phyloP scores from a whole-genome alignment of 2,113 vertebrate genomes.

The Pao palembangensis region DNA sequence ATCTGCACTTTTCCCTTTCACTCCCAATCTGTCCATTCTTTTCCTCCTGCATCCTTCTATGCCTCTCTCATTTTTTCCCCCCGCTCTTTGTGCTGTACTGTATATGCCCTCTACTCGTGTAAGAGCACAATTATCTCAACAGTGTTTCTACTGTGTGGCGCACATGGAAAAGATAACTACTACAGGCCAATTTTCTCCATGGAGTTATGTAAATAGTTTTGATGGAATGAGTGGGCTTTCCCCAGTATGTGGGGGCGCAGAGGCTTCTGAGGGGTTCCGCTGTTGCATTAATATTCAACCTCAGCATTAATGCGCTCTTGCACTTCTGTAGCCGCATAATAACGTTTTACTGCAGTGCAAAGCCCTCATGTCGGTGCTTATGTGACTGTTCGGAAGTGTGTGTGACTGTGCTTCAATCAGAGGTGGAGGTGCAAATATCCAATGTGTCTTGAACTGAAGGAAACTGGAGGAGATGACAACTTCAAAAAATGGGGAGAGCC shows the following conservation, averaged over 20 bases:
- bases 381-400: neutral
- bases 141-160: slow-evolving; percentile 61
- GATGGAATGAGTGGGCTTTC: slow-evolving; percentile 66
- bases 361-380: slow-evolving; percentile 17
- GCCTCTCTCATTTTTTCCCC: slow-evolving; percentile 55
- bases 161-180: slow-evolving; percentile 66
- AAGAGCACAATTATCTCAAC: slow-evolving; percentile 66
- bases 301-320: slow-evolving; percentile 31
- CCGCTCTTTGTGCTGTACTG: slow-evolving; percentile 58
- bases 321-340: slow-evolving; percentile 21
- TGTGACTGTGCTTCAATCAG: slow-evolving; percentile 12
- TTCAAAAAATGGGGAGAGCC: too few species aligned
- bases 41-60: slow-evolving; percentile 17
- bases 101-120: slow-evolving; percentile 55
- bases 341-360: slow-evolving; percentile 1
- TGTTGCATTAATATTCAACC: slow-evolving; percentile 18
- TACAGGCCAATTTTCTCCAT: slow-evolving; percentile 61
- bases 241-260: slow-evolving; percentile 42
- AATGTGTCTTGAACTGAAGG: neutral
- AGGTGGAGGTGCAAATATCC: neutral
- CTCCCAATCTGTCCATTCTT: slow-evolving; percentile 13
- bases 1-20: slow-evolving; percentile 63
- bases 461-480: too few species aligned
- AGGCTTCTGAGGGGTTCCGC: slow-evolving; percentile 51
- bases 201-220: slow-evolving; percentile 66